Base-by-base conservation (phyloP, 2,888 invertebrate genomes). In the Sphaeridia pumilis region DNA sequence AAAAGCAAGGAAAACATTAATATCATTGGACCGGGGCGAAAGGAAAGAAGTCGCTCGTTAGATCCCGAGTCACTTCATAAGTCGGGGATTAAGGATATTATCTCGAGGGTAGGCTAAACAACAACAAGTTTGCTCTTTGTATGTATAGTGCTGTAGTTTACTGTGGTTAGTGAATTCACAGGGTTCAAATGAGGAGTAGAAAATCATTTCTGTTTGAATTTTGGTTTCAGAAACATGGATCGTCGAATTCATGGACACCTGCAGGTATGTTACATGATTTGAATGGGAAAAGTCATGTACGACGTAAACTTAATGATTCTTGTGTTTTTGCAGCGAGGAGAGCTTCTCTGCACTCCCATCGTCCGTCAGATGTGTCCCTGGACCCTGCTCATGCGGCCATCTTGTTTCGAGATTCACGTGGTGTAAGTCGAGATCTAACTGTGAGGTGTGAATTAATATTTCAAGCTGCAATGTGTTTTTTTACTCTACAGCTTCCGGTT, bases 311-410 rank as follows among this genome's bases (percentile, higher is more conserved):
- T 12, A 28, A 44, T 4, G n/a, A 20, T 25, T 44, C n/a, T n/a
- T n/a, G n/a, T n/a, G 26, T 42, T 56, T 7, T 41, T 60, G 62
- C 61, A 46, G 58, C 57, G 20, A 51, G 60, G 38, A 42, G 64
- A 35, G 58, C 60, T 50, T 63, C 63, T 34, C 55, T 63, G 41
- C 61, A 65, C 55, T 61, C 60, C 56, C 83, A 83, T 66, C 75
- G 84, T 58, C 80, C 82, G 1, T 80, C 82, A 1, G 88, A 88
- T 70, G 84, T 84, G 49, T 82, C 79, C 65, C 72, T 88, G 60
- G 89, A 90, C 73, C 88, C 89, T 20, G 79, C 85, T 66, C 88
- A 88, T 72, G 87, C 88, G 48, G 89, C 90, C 66, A 89, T 90
- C 66, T 76, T 90, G 59, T 90, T 90, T 73, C 77, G 89, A 66